Evolutionary conservation across 2,797 vertebrate genomes (phyloP).

Genomic region (Parambassis ranga): DNA sequence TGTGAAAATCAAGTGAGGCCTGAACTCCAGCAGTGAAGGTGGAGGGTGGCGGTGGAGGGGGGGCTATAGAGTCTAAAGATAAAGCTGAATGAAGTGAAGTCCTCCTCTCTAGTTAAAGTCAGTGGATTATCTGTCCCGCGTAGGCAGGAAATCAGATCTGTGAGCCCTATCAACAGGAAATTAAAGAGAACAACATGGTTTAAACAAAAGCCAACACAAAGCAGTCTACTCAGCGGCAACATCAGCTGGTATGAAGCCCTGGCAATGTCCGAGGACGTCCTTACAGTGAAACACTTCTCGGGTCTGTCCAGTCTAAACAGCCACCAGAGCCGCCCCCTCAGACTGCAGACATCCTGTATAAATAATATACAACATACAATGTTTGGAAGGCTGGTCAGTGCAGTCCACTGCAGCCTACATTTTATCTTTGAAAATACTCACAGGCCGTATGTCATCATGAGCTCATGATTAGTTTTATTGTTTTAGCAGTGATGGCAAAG

Average conservation of each 20-base stretch:
- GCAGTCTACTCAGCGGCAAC: constrained; percentile 14
- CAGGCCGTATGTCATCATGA: too few species aligned
- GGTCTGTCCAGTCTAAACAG: constrained; percentile 39
- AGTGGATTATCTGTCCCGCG: constrained; percentile 48
- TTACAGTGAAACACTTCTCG: constrained; percentile 23
- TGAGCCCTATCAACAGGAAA: constrained; percentile 74
- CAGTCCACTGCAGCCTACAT: too few species aligned
- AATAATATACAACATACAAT: constrained; percentile 47
- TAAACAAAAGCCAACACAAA: constrained; percentile 50
- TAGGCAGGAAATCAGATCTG: constrained; percentile 73
- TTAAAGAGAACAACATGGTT: constrained; percentile 72
- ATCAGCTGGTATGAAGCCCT: constrained; percentile 16
- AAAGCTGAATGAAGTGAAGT: constrained; percentile 20
- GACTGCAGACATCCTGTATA: constrained; percentile 24
- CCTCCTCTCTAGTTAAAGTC: constrained; percentile 20
- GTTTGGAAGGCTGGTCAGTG: constrained; percentile 17
- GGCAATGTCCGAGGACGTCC: constrained; percentile 23
- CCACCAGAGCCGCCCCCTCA: not conserved
- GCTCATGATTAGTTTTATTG: not conserved
- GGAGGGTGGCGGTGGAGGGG: not conserved
- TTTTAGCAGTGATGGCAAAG: constrained; percentile 5
- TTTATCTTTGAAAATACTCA: too few species aligned
- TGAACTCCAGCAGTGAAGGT: not conserved
- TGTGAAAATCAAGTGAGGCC: constrained; percentile 9
- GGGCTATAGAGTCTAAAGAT: constrained; percentile 5